A percentile compares a stretch with the other conserved stretches of the same genome.
Conservation (phyloP, 2,888 invertebrate species). For the Agrotis segetum region DNA sequence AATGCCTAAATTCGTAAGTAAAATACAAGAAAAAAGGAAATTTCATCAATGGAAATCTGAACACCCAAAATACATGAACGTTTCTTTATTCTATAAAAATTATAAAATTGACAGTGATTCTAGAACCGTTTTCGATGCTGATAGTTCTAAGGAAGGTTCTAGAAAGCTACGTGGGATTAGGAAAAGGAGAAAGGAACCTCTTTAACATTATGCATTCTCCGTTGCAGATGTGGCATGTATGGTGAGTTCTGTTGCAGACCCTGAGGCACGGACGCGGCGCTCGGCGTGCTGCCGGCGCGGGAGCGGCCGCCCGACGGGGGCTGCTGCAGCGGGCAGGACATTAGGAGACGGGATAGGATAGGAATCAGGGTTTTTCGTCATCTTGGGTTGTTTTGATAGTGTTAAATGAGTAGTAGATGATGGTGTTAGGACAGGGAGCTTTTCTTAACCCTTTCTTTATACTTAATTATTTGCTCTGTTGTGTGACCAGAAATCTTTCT, state of each 20-base stretch:
- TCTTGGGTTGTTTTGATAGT: not conserved
- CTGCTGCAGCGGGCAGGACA: constrained; percentile 60
- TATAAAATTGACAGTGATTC: not conserved
- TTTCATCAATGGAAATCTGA: not conserved
- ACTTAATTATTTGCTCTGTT: too few relatives aligned
- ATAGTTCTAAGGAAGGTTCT: too few relatives aligned
- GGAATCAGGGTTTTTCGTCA: not conserved
- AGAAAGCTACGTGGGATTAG: constrained; percentile 14
- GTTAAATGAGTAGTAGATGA: not conserved
- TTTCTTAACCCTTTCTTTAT: too few relatives aligned
- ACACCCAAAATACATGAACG: too few relatives aligned
- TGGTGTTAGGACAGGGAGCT: not conserved
- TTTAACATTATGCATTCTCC: constrained; percentile 76
- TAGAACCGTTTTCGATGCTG: not conserved
- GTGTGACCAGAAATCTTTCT: too few relatives aligned
- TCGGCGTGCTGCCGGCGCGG: constrained; percentile 82
- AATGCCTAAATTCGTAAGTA: not conserved
- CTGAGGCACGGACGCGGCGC: constrained; percentile 80
- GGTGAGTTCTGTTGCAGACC: constrained; percentile 71
- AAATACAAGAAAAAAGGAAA: not conserved
- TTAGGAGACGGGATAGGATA: not conserved
- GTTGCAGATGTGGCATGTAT: constrained; percentile 71
- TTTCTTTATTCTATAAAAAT: not conserved
- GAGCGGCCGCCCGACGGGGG: constrained; percentile 82
- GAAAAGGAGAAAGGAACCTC: constrained; percentile 75